These are phyloP conservation scores for Xiphophorus couchianus DNA, from an alignment of 2,113 vertebrate species.

Conservation along the genomic window DNA sequence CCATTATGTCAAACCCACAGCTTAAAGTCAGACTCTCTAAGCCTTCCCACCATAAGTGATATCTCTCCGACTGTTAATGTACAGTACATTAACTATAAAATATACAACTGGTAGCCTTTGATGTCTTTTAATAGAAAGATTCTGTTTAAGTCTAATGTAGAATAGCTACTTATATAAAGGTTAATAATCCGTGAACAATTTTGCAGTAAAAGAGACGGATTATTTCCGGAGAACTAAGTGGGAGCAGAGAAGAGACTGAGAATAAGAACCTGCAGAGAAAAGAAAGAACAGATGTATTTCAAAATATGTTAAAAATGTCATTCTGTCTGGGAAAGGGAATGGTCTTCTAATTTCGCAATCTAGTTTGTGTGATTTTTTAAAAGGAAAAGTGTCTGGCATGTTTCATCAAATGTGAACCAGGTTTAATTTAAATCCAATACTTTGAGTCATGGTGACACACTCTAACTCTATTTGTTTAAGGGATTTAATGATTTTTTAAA, in stretches of 20 bases:
- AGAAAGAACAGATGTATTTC: not conserved
- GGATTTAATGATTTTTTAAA: not conserved
- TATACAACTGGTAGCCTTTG: no score
- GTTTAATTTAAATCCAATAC: not conserved
- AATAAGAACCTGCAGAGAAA: not conserved
- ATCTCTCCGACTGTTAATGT: not conserved
- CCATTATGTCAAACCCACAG: not conserved
- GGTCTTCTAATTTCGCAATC: not conserved
- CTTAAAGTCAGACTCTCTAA: not conserved
- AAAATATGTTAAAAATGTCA: not conserved
- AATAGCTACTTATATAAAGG: not conserved
- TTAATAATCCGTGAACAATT: no score
- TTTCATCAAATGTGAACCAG: not conserved
- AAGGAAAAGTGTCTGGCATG: not conserved
- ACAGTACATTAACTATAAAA: no score
- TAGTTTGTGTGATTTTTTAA: not conserved
- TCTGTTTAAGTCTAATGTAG: not conserved
- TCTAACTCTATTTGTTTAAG: not conserved
- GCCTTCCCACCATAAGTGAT: not conserved
- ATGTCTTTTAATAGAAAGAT: no score
- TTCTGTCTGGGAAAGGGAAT: not conserved
- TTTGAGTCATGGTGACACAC: not conserved
- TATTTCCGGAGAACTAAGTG: not conserved
- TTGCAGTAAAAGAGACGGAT: not conserved
- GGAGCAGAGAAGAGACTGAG: not conserved